Evolutionary conservation across 2,888 invertebrate genomes (phyloP).

Genomic region (Tipula confusa): DNA sequence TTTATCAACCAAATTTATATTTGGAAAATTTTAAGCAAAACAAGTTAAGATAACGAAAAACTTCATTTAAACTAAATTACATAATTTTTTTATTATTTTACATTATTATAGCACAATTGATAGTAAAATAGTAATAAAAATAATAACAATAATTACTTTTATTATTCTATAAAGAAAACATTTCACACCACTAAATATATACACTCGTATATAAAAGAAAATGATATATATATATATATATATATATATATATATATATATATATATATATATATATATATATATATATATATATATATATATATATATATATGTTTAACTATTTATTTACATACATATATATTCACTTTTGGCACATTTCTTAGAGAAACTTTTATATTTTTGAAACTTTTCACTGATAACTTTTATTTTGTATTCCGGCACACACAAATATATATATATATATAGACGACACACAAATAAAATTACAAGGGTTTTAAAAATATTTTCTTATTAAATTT

Average conservation of each 20-base stretch:
- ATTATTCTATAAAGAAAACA: not conserved
- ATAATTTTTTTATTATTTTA: conserved; percentile 3
- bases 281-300: too few species aligned
- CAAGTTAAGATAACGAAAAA: not conserved
- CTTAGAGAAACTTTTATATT: not conserved
- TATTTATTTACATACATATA: too few species aligned
- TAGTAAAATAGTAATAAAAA: not conserved
- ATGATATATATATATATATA: too few species aligned
- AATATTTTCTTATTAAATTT: not conserved
- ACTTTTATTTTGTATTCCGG: not conserved
- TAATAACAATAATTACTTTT: not conserved
- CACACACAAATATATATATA: not conserved
- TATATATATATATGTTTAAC: too few species aligned
- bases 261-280: too few species aligned
- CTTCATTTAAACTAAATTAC: not conserved
- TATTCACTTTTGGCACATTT: conserved; percentile 21
- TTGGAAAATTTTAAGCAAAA: not conserved
- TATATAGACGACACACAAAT: not conserved
- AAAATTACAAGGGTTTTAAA: not conserved
- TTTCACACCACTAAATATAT: not conserved
- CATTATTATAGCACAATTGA: conserved; percentile 16
- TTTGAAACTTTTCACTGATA: not conserved
- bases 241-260: too few species aligned
- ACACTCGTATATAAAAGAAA: not conserved
- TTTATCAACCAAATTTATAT: not conserved